Evolutionary conservation across 2,113 vertebrate species (phyloP).

Genomic region (Seriola quinqueradiata): DNA sequence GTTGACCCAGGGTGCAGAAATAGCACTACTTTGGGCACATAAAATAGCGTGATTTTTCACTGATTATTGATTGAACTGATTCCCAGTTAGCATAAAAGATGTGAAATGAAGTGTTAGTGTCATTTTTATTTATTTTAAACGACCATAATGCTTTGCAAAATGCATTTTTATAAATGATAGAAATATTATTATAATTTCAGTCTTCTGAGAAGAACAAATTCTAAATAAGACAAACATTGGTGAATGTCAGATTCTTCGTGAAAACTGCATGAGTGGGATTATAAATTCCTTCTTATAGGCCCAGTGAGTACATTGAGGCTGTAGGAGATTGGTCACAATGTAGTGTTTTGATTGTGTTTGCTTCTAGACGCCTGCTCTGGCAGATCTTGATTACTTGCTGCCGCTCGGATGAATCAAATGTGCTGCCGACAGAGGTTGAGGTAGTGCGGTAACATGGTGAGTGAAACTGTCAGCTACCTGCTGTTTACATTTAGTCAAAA

Average conservation of each 20-base stretch:
- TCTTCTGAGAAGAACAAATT: background rate
- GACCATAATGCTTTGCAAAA: background rate
- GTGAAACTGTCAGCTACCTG: slow-evolving; percentile 71
- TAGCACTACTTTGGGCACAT: no score
- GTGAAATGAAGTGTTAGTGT: background rate
- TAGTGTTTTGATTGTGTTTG: slow-evolving; percentile 40
- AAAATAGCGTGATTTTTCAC: no score
- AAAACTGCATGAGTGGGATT: background rate
- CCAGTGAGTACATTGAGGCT: slow-evolving; percentile 19
- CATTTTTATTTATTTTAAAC: background rate
- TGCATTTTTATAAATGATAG: background rate
- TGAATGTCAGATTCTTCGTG: background rate
- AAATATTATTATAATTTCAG: background rate
- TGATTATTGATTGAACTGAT: no score
- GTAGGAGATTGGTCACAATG: slow-evolving; percentile 39
- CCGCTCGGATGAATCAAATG: slow-evolving; percentile 59
- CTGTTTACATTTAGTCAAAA: slow-evolving; percentile 74
- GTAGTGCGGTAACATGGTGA: slow-evolving; percentile 36
- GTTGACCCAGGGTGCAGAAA: no score
- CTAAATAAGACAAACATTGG: background rate
- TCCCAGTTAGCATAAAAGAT: background rate
- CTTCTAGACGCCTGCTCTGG: slow-evolving; percentile 24
- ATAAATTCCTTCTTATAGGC: background rate
- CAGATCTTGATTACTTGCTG: slow-evolving; percentile 56
- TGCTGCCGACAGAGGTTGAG: slow-evolving; percentile 51